Conservation (phyloP, 2,113 vertebrate genomes). For the Hippolais icterina region DNA sequence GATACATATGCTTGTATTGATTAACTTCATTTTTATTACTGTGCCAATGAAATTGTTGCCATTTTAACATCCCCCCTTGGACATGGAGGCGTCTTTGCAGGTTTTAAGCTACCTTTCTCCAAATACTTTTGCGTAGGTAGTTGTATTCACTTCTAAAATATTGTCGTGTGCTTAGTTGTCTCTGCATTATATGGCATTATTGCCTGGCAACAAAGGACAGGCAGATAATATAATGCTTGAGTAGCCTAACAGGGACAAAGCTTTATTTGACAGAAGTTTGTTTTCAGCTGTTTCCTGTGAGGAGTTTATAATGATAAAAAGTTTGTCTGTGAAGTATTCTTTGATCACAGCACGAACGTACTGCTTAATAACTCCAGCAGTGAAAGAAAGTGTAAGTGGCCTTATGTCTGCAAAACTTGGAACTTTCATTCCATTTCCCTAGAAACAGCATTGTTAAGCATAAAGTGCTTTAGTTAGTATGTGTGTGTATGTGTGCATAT, state of each 20-base stretch:
- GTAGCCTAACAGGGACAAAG: neutral
- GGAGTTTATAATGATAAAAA: neutral
- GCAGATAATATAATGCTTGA: neutral
- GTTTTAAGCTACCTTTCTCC: neutral
- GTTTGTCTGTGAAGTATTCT: neutral
- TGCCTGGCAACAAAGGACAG: neutral
- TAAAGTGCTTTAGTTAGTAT: neutral
- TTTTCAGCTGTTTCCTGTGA: neutral
- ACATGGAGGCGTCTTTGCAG: neutral
- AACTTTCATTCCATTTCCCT: neutral
- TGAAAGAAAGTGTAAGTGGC: neutral
- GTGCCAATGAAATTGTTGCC: neutral
- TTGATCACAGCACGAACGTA: neutral
- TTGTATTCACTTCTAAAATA: neutral
- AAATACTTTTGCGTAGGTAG: neutral
- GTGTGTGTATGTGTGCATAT: rapidly evolving
- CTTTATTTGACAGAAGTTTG: neutral
- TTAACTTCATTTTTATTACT: neutral
- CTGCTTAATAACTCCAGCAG: neutral
- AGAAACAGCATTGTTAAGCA: neutral
- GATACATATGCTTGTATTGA: neutral
- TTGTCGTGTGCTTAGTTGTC: neutral
- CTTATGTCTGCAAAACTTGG: neutral
- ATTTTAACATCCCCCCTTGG: neutral
- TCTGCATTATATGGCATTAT: neutral